phyloP scores from a whole-genome alignment of 1,140 invertebrate genomes.

The Gonioctena quinquepunctata region DNA sequence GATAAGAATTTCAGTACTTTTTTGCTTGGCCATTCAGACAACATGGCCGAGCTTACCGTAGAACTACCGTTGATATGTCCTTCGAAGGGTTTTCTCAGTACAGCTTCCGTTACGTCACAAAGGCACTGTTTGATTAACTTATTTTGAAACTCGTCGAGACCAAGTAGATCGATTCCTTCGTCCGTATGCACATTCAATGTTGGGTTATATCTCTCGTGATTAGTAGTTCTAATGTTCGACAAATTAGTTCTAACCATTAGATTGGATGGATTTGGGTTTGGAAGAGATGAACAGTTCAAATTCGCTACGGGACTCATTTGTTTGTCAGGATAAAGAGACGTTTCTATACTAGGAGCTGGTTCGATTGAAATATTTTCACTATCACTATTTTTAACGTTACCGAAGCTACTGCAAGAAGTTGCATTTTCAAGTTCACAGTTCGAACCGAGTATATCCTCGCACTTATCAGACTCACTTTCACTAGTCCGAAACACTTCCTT shows the following conservation, averaged over 20 bases:
- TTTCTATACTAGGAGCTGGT: conserved; percentile 43
- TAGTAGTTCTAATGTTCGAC: background rate
- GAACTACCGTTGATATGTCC: conserved; percentile 60
- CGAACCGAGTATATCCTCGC: conserved; percentile 3
- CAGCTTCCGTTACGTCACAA: conserved; percentile 73
- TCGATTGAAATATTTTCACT: conserved; percentile 41
- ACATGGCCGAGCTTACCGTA: conserved; percentile 59
- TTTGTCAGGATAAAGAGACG: too few relatives aligned
- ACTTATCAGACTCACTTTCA: conserved; percentile 38
- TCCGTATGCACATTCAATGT: background rate
- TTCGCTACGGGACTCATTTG: background rate
- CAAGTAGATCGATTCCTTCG: background rate
- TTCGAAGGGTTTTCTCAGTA: conserved; percentile 70
- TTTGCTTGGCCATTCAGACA: conserved; percentile 73
- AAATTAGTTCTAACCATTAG: background rate
- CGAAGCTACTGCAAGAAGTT: background rate
- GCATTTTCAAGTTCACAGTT: background rate
- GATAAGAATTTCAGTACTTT: conserved; percentile 77
- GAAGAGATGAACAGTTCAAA: background rate
- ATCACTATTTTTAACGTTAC: conserved; percentile 1
- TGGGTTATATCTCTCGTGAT: conserved; percentile 3
- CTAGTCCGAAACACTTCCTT: conserved; percentile 41
- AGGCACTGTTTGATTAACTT: conserved; percentile 73
- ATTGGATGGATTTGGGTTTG: background rate
- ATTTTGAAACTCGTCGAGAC: conserved; percentile 62